A percentile compares a stretch with the other conserved stretches of the same genome.
phyloP scores from a whole-genome alignment of 2,113 vertebrate genomes.

The Capreolus pygargus region DNA sequence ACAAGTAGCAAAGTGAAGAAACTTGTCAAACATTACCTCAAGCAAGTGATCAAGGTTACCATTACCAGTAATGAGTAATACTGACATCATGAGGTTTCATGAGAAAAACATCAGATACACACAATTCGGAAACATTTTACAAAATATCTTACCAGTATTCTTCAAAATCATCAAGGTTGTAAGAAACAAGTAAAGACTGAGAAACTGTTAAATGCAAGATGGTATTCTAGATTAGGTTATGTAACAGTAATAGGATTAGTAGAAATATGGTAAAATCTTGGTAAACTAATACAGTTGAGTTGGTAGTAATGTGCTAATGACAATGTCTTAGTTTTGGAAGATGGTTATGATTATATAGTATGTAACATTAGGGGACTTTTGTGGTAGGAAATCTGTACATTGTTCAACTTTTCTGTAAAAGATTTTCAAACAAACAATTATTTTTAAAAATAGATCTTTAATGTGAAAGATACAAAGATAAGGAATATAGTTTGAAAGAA shows the following conservation, averaged over 20 bases:
- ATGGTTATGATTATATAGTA: neutral
- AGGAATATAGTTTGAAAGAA: neutral
- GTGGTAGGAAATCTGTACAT: neutral
- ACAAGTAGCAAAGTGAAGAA: neutral
- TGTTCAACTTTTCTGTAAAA: neutral
- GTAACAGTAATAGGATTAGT: neutral
- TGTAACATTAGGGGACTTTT: neutral
- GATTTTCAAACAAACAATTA: neutral
- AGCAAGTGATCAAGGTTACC: neutral
- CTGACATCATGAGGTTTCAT: neutral
- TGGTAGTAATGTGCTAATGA: neutral
- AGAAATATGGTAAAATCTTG: neutral
- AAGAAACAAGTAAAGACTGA: neutral
- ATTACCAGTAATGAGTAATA: neutral
- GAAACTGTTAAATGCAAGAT: neutral
- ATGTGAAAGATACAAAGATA: neutral
- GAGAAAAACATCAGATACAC: neutral
- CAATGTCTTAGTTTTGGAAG: neutral
- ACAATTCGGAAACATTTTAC: neutral
- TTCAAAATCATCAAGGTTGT: neutral
- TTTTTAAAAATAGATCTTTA: neutral
- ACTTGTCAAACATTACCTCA: neutral
- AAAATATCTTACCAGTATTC: neutral
- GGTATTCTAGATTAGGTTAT: neutral
- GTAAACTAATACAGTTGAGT: neutral